Evolutionary conservation across 2,797 vertebrate species (phyloP).

Genomic region (Chelmon rostratus): DNA sequence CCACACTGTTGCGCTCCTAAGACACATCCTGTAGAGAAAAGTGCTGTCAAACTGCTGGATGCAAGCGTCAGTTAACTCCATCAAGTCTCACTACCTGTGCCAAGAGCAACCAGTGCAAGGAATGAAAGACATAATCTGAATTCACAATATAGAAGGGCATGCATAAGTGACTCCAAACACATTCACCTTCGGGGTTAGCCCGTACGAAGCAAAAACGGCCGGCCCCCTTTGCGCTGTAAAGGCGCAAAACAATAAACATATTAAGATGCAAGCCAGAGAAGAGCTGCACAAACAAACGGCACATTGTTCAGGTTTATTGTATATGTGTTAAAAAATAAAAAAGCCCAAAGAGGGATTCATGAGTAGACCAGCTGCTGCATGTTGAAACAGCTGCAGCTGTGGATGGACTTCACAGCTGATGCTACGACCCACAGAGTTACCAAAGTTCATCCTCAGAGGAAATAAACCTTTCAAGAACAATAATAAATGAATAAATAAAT

Average conservation of each 20-base stretch:
- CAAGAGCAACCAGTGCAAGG: neutral
- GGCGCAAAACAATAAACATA: neutral
- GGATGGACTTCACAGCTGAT: slow-evolving; percentile 31
- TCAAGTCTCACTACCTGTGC: neutral
- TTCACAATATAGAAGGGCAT: neutral
- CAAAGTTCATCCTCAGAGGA: slow-evolving; percentile 6
- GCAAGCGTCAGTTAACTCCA: slow-evolving; percentile 5
- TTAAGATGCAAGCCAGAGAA: slow-evolving; percentile 23
- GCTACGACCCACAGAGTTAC: neutral
- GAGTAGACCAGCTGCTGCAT: slow-evolving; percentile 44
- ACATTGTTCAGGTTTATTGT: slow-evolving; percentile 24
- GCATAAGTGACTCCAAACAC: neutral
- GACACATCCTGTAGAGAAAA: slow-evolving; percentile 4
- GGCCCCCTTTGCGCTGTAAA: neutral
- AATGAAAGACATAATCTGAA: neutral
- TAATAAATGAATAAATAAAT: slow-evolving; percentile 8
- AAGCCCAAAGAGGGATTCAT: slow-evolving; percentile 12
- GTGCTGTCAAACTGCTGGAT: neutral
- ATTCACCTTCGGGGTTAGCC: neutral
- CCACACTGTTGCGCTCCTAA: neutral
- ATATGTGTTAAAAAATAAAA: slow-evolving; percentile 4
- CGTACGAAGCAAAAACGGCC: neutral
- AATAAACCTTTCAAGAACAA: slow-evolving; percentile 7
- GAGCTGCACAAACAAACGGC: slow-evolving; percentile 30
- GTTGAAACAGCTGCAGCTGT: slow-evolving; percentile 57